phyloP scores from a whole-genome alignment of 2,113 vertebrate species.

The Channa maculata region DNA sequence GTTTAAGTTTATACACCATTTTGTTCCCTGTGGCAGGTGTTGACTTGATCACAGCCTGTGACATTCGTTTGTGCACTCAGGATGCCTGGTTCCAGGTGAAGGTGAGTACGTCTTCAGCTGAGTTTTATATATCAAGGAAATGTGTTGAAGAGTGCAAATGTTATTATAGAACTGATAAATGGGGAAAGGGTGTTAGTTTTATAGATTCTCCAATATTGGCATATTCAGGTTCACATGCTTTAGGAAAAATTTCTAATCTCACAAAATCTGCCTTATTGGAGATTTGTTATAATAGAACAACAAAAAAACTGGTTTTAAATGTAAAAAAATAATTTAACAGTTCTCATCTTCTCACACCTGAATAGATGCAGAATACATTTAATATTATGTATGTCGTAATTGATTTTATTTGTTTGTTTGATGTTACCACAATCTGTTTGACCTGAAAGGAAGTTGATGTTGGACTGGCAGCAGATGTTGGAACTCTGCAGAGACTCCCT shows the following conservation, averaged over 20 bases:
- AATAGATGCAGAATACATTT: too few relatives aligned
- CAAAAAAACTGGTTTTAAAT: too few relatives aligned
- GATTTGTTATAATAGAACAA: too few relatives aligned
- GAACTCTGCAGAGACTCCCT: conserved; percentile 90
- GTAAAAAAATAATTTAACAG: too few relatives aligned
- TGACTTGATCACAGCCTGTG: conserved; percentile 90
- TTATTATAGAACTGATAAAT: neutral
- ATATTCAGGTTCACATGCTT: too few relatives aligned
- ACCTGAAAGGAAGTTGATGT: conserved; percentile 88
- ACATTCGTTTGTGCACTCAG: conserved; percentile 90
- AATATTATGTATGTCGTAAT: too few relatives aligned
- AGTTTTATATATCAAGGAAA: neutral
- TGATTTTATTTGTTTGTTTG: neutral
- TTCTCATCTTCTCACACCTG: too few relatives aligned
- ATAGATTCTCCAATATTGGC: too few relatives aligned
- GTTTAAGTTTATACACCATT: too few relatives aligned
- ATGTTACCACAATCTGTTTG: neutral
- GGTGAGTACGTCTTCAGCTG: conserved; percentile 51
- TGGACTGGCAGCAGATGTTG: conserved; percentile 90
- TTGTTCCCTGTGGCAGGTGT: conserved; percentile 80
- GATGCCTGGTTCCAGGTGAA: conserved; percentile 93
- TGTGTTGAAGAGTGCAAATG: neutral
- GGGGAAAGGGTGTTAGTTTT: neutral
- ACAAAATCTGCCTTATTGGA: too few relatives aligned
- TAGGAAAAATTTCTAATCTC: too few relatives aligned